Evolutionary conservation across 2,113 vertebrate species (phyloP), one percentile per base, ranked within the genome.

Genomic region (Nettapus auritus): DNA sequence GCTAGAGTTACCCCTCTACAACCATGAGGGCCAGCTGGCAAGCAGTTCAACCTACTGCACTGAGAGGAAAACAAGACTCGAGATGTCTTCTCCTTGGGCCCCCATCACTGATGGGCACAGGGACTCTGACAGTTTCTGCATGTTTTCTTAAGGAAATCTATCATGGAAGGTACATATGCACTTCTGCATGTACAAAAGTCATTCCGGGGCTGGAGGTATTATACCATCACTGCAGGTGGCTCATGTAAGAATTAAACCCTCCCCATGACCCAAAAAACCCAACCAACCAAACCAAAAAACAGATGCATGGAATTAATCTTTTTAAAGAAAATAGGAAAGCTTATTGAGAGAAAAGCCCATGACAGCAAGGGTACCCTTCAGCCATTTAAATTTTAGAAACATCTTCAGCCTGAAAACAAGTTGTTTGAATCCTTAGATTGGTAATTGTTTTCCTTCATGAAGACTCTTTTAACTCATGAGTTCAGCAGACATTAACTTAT

Each of bases 21-120:
- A 70, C 36, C 33, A 26, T 36, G 0, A 0, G 0, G 3, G 63
- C 55, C 69, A 94, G 64, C 63, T 86, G 64, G 76, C 64, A 90
- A 86, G 7, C 22, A 60, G 76, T 77, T 25, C 66, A 66, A 48
- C 53, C 63, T 66, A 21, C 46, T 34, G 34, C 42, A 75, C 4
- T 0, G 0, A 75, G 70, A 60, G 31, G 31, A 53, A 52, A 56
- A 48, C 15, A 74, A 69, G 46, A 33, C 21, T 63, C 40, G 70
- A 56, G 62, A 82, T 19, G 53, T 13, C 70, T 79, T 69, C 34
- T 87, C 6, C 15, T 8, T 20, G 10, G 42, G 34, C 5, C 18
- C 52, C 33, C 80, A 33, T 7, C 57, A 44, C 3, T 62, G 76
- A 17, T 53, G 31, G 81, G 12, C 31, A 89, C 56, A 79, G 22